phyloP scores from a whole-genome alignment of 2,888 invertebrate species.

The Cenopis cana region DNA sequence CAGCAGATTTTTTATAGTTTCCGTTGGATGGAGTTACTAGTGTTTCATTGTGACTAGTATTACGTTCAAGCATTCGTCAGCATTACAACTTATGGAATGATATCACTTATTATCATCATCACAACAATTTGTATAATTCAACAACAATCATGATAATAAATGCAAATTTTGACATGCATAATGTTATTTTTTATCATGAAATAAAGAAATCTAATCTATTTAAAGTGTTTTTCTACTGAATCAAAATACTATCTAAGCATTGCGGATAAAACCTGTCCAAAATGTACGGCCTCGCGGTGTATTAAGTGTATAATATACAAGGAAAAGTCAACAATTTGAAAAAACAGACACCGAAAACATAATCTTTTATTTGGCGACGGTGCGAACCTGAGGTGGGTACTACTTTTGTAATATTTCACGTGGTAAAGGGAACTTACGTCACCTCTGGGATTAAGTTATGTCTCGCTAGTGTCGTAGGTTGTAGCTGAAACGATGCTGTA shows the following conservation, averaged over 20 bases:
- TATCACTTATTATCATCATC: not conserved
- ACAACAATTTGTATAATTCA: no score
- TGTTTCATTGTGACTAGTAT: not conserved
- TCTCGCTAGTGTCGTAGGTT: constrained; percentile 21
- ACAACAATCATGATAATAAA: no score
- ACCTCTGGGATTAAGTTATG: constrained; percentile 33
- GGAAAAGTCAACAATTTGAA: not conserved
- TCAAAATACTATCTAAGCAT: not conserved
- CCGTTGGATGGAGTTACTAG: not conserved
- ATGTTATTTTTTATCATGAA: no score
- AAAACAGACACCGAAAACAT: not conserved
- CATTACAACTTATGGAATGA: not conserved
- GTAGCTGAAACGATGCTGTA: constrained; percentile 10
- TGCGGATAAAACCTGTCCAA: not conserved
- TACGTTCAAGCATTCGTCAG: not conserved
- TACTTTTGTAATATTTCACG: constrained; percentile 37
- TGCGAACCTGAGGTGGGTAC: constrained; percentile 27
- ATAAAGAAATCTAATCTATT: no score
- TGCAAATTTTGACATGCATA: no score
- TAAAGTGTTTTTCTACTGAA: not conserved
- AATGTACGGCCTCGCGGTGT: not conserved
- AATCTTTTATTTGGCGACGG: constrained; percentile 3
- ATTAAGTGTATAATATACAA: not conserved
- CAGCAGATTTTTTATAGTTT: constrained; percentile 34
- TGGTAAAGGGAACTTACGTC: constrained; percentile 36